A percentile compares a stretch with the other conserved stretches of the same genome.
Evolutionary conservation across 1,140 invertebrate genomes (phyloP).

Genomic region (Holotrichia oblita): DNA sequence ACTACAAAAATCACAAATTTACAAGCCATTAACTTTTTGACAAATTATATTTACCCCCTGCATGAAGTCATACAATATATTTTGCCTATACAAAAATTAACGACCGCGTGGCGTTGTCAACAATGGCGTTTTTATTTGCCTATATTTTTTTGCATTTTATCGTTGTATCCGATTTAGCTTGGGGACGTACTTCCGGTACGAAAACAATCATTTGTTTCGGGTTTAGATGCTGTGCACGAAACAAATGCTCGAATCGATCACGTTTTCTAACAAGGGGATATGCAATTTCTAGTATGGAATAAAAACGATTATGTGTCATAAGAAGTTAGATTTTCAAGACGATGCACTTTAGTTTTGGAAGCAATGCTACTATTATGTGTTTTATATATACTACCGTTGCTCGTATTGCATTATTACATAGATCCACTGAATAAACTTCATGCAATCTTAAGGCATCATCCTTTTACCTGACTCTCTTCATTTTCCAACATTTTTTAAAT

Average conservation of each 20-base stretch:
- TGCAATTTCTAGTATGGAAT: neutral
- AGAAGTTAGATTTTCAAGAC: no score
- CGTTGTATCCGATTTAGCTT: neutral
- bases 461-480: no score
- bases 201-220: slow-evolving; percentile 13
- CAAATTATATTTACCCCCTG: neutral
- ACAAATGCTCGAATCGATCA: neutral
- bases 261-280: neutral
- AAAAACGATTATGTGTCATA: neutral
- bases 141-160: neutral
- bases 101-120: neutral
- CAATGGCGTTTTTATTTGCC: neutral
- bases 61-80: slow-evolving; percentile 3
- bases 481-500: no score
- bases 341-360: no score
- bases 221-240: neutral
- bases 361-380: no score
- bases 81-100: slow-evolving; percentile 21
- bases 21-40: slow-evolving; percentile 11
- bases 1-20: slow-evolving; percentile 13
- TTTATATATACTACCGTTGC: no score
- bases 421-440: no score
- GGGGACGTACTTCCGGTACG: slow-evolving; percentile 5
- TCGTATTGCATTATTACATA: no score
- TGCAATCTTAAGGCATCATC: no score